phyloP scores from a whole-genome alignment of 2,797 vertebrate species.

The Zalophus californianus region DNA sequence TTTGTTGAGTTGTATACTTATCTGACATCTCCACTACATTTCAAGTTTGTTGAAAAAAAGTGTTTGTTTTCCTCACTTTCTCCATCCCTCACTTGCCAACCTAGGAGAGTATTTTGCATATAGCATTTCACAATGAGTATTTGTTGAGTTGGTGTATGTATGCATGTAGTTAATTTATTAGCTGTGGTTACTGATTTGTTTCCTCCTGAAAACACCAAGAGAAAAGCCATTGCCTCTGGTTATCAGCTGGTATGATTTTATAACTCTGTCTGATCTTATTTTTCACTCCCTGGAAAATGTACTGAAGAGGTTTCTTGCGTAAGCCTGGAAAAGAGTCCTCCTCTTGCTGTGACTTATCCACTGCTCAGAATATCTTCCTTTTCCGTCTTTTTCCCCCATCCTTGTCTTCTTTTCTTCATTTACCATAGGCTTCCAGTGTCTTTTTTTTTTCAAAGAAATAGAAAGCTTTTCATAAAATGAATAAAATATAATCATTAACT shows the following conservation, averaged over 20 bases:
- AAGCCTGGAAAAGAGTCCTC: neutral
- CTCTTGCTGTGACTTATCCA: neutral
- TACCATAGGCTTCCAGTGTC: neutral
- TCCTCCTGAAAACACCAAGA: neutral
- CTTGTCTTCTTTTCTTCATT: neutral
- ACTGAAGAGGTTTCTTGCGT: neutral
- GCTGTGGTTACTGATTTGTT: neutral
- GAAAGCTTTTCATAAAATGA: constrained; percentile 18
- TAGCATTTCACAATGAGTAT: neutral
- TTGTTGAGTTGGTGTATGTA: neutral
- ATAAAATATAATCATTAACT: constrained; percentile 41
- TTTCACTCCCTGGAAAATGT: constrained; percentile 15
- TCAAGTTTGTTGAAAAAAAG: neutral
- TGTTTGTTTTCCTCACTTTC: neutral
- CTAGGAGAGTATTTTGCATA: neutral
- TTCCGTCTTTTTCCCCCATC: neutral
- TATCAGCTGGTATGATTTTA: constrained; percentile 24
- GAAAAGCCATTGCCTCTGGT: neutral
- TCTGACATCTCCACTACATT: neutral
- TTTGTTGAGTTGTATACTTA: neutral
- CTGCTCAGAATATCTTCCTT: neutral
- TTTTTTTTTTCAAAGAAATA: neutral
- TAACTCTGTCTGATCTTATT: constrained; percentile 34
- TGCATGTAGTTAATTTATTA: neutral
- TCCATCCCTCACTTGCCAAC: neutral